Conservation (phyloP, 2,888 invertebrate species). For the Ophraella communa region DNA sequence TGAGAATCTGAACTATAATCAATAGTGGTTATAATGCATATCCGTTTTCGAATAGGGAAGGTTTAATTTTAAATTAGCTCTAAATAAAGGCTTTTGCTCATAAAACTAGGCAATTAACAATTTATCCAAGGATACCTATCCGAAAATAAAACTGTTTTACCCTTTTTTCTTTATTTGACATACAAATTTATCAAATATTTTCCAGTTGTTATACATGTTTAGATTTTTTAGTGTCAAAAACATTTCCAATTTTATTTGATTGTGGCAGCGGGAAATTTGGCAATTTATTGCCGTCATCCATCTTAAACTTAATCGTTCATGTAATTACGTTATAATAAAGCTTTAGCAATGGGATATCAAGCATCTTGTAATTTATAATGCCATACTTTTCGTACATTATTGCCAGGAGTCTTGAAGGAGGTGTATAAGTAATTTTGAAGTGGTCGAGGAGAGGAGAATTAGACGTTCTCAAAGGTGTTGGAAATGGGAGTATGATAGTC, state of each 20-base stretch:
- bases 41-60: not conserved
- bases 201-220: too few species aligned
- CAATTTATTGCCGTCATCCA: conserved; percentile 6
- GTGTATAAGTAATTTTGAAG: not conserved
- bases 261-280: not conserved
- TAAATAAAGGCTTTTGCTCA: too few species aligned
- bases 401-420: not conserved
- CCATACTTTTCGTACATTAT: not conserved
- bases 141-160: too few species aligned
- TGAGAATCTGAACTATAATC: not conserved
- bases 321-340: conserved; percentile 15
- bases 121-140: too few species aligned
- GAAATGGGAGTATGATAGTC: not conserved
- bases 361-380: conserved; percentile 11
- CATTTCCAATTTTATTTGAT: not conserved
- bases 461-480: not conserved
- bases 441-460: not conserved
- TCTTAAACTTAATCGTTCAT: conserved; percentile 18
- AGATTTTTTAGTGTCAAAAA: not conserved
- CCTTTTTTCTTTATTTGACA: too few species aligned
- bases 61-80: not conserved
- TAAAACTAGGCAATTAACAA: too few species aligned
- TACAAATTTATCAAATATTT: not conserved
- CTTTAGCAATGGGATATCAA: conserved; percentile 11
- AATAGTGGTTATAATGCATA: not conserved